Conservation (phyloP, 1,140 invertebrate species). For the Camponotus vicinus region DNA sequence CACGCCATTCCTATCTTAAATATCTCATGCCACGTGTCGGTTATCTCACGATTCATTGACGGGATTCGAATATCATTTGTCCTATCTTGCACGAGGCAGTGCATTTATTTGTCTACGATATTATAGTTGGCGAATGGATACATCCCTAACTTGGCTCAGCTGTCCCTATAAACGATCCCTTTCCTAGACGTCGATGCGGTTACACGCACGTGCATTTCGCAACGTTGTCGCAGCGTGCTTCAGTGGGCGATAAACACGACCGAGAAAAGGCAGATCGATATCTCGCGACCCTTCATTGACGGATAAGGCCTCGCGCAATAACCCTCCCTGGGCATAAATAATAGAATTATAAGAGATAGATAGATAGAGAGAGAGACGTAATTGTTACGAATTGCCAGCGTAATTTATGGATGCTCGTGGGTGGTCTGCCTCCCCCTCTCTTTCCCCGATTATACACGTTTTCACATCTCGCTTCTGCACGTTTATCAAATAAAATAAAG, state of each 20-base stretch:
- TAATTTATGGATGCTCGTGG: constrained; percentile 72
- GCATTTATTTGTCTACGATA: constrained; percentile 29
- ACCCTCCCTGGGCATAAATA: constrained; percentile 66
- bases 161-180: constrained; percentile 53
- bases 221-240: not conserved
- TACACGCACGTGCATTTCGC: not conserved
- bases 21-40: constrained; percentile 56
- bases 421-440: constrained; percentile 58
- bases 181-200: not conserved
- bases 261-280: constrained; percentile 73
- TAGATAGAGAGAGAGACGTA: constrained; percentile 42
- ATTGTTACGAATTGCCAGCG: constrained; percentile 75
- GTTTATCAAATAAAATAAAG: constrained; percentile 55
- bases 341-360: constrained; percentile 68
- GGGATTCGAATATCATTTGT: constrained; percentile 1
- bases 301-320: constrained; percentile 43
- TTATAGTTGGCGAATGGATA: constrained; percentile 3
- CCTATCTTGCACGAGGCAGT: not conserved
- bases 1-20: constrained; percentile 35
- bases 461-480: constrained; percentile 13
- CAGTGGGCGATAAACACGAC: constrained; percentile 36
- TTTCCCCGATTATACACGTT: not conserved
- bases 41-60: constrained; percentile 53
- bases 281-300: constrained; percentile 20
- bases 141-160: constrained; percentile 50